These are phyloP conservation scores for Ylistrum balloti DNA, from an alignment of 1,140 invertebrate genomes.

Conservation along the genomic window DNA sequence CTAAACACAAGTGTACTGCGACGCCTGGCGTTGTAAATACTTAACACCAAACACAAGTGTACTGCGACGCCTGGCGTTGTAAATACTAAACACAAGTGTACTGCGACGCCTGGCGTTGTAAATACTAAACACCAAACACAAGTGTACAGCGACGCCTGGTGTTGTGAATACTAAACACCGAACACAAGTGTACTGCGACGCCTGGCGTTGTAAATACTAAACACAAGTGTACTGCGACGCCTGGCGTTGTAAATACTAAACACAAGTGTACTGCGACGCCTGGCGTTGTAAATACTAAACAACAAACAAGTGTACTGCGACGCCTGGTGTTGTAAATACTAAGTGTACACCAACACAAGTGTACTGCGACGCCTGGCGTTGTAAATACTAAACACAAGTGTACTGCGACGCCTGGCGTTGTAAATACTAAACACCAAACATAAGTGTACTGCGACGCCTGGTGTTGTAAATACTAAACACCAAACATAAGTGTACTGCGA, in stretches of 20 bases:
- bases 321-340: background rate
- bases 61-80: no score
- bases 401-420: no score
- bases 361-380: background rate
- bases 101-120: background rate
- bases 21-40: no score
- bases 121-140: background rate
- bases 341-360: background rate
- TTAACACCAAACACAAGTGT: no score
- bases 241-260: background rate
- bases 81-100: background rate
- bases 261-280: no score
- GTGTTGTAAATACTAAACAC: background rate
- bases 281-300: no score
- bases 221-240: background rate
- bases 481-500: background rate
- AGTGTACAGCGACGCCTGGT: no score
- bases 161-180: no score
- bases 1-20: background rate
- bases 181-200: no score
- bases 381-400: background rate
- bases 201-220: background rate
- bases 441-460: no score
- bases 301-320: no score
- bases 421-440: no score